Evolutionary conservation across 2,888 invertebrate species (phyloP).

Genomic region (Copidosoma aretas): DNA sequence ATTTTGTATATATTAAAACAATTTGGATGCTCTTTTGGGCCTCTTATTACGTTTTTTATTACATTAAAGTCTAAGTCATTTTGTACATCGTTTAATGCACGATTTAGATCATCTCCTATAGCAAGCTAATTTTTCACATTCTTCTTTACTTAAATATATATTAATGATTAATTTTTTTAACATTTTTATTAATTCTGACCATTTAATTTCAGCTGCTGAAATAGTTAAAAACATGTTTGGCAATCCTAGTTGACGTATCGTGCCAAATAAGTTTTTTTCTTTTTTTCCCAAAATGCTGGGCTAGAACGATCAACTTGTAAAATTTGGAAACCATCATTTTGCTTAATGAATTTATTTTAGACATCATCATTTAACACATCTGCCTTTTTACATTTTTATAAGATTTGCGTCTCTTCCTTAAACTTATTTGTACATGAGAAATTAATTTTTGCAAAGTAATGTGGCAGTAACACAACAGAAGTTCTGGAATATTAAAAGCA

Average conservation of each 20-base stretch:
- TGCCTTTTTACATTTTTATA: background rate
- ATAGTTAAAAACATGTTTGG: slow-evolving; percentile 40
- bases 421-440: background rate
- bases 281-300: slow-evolving; percentile 37
- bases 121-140: slow-evolving; percentile 15
- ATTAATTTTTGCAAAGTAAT: background rate
- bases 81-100: background rate
- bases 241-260: slow-evolving; percentile 40
- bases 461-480: too few relatives aligned
- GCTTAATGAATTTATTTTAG: slow-evolving; percentile 23
- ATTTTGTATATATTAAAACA: background rate
- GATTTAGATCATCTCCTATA: background rate
- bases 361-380: too few relatives aligned
- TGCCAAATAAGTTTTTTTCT: slow-evolving; percentile 38
- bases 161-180: slow-evolving; percentile 35
- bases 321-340: slow-evolving; percentile 30
- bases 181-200: slow-evolving; percentile 35
- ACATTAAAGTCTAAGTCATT: background rate
- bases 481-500: too few relatives aligned
- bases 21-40: too few relatives aligned
- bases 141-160: too few relatives aligned
- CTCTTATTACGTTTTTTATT: background rate
- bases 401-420: background rate
- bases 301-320: slow-evolving; percentile 29
- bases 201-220: slow-evolving; percentile 38